phyloP scores from a whole-genome alignment of 1,140 invertebrate genomes.

The Micrasema longulum region DNA sequence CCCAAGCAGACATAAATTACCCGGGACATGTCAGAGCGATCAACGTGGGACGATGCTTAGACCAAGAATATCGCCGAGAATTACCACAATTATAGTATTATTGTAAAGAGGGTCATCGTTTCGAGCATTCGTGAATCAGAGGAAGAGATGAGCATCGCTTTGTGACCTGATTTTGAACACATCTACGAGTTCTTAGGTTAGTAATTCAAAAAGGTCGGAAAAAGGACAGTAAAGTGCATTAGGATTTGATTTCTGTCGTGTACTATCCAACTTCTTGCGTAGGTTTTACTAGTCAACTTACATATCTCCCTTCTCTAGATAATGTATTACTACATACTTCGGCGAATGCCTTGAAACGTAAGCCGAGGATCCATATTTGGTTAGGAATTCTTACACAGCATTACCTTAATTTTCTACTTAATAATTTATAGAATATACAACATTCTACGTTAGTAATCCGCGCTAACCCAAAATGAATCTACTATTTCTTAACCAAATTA shows the following conservation, averaged over 20 bases:
- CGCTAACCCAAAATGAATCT: neutral
- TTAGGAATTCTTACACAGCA: too few relatives aligned
- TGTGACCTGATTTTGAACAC: neutral
- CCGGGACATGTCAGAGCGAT: neutral
- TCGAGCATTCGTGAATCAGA: conserved; percentile 8
- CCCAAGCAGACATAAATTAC: conserved; percentile 21
- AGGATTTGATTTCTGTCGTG: neutral
- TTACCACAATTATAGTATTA: conserved; percentile 19
- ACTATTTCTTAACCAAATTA: too few relatives aligned
- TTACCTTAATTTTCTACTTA: too few relatives aligned
- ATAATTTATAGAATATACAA: neutral
- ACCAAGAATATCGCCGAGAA: neutral
- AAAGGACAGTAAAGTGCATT: neutral
- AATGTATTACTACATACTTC: too few relatives aligned
- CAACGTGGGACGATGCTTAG: conserved; percentile 12
- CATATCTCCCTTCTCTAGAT: neutral
- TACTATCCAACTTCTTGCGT: neutral
- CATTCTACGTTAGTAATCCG: neutral
- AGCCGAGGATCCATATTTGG: too few relatives aligned
- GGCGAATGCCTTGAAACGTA: too few relatives aligned
- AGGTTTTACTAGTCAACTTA: neutral
- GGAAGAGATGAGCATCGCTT: neutral
- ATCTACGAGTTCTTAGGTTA: neutral
- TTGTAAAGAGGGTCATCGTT: conserved; percentile 3
- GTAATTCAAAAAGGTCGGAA: neutral